phyloP scores from a whole-genome alignment of 2,888 invertebrate genomes.

The Apotomis capreana region DNA sequence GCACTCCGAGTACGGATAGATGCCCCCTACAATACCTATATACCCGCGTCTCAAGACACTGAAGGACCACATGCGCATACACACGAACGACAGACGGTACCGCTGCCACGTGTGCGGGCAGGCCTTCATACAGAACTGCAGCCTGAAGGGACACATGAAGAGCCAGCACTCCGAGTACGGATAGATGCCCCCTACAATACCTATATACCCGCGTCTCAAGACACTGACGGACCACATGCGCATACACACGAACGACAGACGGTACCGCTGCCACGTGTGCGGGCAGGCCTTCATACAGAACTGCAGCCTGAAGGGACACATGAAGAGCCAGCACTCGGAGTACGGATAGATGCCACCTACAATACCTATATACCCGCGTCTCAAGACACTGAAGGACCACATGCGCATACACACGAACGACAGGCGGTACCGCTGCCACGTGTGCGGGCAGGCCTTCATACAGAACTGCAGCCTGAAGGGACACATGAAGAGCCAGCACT shows the following conservation, averaged over 20 bases:
- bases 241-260: too few species aligned
- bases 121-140: slow-evolving; percentile 77
- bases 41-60: background rate
- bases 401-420: too few species aligned
- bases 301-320: background rate
- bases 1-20: background rate
- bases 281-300: background rate
- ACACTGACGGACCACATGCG: background rate
- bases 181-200: slow-evolving; percentile 45
- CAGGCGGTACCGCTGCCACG: too few species aligned
- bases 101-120: slow-evolving; percentile 69
- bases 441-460: too few species aligned
- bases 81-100: slow-evolving; percentile 44
- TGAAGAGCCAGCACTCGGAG: background rate
- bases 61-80: slow-evolving; percentile 48
- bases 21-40: too few species aligned
- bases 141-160: slow-evolving; percentile 75
- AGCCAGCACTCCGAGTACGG: slow-evolving; percentile 75
- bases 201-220: too few species aligned
- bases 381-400: too few species aligned
- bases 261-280: background rate
- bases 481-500: too few species aligned
- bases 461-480: too few species aligned
- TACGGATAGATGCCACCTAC: slow-evolving; percentile 44
- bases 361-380: too few species aligned